Evolutionary conservation across 2,888 invertebrate genomes (phyloP), one percentile per base, ranked within the genome.

Genomic region (Tenthredo distinguenda): DNA sequence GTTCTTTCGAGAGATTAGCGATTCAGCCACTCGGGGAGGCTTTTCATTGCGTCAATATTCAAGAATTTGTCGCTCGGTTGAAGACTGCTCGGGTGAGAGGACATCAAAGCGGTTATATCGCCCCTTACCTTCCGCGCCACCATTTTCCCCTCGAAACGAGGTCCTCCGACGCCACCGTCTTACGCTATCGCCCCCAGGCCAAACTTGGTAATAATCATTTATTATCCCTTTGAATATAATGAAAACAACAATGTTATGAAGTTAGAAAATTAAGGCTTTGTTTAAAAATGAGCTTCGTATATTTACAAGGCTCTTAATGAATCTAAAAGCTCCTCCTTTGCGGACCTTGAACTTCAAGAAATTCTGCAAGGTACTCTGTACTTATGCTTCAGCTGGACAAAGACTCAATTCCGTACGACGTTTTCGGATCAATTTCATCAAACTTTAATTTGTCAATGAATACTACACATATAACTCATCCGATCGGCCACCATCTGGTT

Each of bases 21-120:
- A 83, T 40, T 68, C 68, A 43, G 50, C 47, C 40, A 81, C 83
- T 83, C 83, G 65, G 31, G 62, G 85, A 72, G 43, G 91, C 93
- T 93, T 93, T 93, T 93, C 93, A 93, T 93, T 92, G 91, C 90
- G 89, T 87, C 90, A 92, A 92, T 92, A 93, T 93, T 91, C 93
- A 91, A 92, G 92, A 93, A 93, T 93, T 92, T 92, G 92, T 93
- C 93, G 93, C 93, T 92, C 90, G 90, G 91, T 88, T 92, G 89
- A 88, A 90, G 88, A 88, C 91, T 88, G 89, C 88, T 90, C 89
- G 88, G 91, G 90, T 90, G 90, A 89, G 91, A 91, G 89, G 89
- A 93, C 91, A 92, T 93, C 93, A 93, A 93, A 93, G 93, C 89
- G 15, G 83, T 83, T 47, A 90, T 89, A 84, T 86, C 89, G 87